These are phyloP conservation scores for Scortum barcoo DNA, from an alignment of 2,113 vertebrate species.

Conservation along the genomic window DNA sequence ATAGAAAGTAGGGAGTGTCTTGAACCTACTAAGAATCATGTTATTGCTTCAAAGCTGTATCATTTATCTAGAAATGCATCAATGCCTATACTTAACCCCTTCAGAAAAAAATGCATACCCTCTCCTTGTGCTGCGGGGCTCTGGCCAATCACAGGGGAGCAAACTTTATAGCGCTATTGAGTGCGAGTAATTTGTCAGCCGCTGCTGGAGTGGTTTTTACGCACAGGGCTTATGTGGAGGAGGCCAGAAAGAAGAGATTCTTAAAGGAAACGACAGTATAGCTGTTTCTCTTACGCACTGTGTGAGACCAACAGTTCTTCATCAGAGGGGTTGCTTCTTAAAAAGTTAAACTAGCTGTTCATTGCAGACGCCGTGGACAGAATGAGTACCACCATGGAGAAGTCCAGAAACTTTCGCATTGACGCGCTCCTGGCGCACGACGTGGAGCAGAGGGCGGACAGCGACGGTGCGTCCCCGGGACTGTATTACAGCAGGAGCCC, in stretches of 20 bases:
- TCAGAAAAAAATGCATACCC: background rate
- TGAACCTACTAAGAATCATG: background rate
- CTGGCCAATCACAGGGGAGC: slow-evolving; percentile 80
- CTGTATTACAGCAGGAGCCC: slow-evolving; percentile 57
- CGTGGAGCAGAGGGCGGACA: slow-evolving; percentile 58
- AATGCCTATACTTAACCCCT: background rate
- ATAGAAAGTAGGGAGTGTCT: background rate
- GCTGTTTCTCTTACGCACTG: too few relatives aligned
- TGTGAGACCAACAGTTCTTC: background rate
- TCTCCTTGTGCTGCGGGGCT: slow-evolving; percentile 32
- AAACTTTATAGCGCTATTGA: slow-evolving; percentile 47
- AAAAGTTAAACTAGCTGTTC: background rate
- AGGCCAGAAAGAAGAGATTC: slow-evolving; percentile 14
- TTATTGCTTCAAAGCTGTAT: background rate
- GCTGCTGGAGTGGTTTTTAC: slow-evolving; percentile 32
- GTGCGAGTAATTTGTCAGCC: slow-evolving; percentile 30
- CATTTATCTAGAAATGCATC: background rate
- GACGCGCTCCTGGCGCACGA: slow-evolving; percentile 87
- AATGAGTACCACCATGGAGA: slow-evolving; percentile 79
- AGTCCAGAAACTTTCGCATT: slow-evolving; percentile 88
- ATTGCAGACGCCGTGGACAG: background rate
- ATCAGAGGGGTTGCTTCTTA: background rate
- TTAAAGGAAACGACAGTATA: background rate
- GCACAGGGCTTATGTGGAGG: slow-evolving; percentile 20
- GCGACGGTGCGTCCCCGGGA: slow-evolving; percentile 60